Evolutionary conservation across 2,888 invertebrate genomes (phyloP).

Genomic region (Parochlus steinenii): DNA sequence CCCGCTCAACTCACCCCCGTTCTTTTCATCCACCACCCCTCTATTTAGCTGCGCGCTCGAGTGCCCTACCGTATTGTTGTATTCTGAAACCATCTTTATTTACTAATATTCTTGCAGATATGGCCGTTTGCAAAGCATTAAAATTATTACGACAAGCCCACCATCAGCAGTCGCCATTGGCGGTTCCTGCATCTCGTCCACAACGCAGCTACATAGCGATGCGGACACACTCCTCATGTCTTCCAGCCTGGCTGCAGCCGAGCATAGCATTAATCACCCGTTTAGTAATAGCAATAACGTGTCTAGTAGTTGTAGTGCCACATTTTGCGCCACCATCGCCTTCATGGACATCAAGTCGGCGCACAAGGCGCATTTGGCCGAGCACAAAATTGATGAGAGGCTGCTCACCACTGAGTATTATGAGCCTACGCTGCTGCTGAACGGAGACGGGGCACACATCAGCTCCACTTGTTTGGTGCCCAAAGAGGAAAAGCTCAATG

Average conservation of each 20-base stretch:
- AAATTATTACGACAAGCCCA: conserved; percentile 48
- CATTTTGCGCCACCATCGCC: conserved; percentile 66
- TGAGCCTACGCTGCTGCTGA: conserved; percentile 63
- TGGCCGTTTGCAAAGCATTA: conserved; percentile 96
- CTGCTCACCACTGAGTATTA: conserved; percentile 82
- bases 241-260: conserved; percentile 4
- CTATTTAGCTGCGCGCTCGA: neutral
- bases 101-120: conserved; percentile 49
- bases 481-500: conserved; percentile 5
- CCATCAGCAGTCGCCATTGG: conserved; percentile 16
- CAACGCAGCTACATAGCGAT: conserved; percentile 4
- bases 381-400: conserved; percentile 76
- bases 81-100: conserved; percentile 5
- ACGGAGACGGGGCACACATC: conserved; percentile 37
- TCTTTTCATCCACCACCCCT: neutral
- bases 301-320: neutral
- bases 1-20: too few relatives aligned
- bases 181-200: conserved; percentile 13
- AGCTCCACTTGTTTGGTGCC: conserved; percentile 36
- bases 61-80: neutral
- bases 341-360: conserved; percentile 96
- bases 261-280: neutral
- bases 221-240: conserved; percentile 3
- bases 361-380: conserved; percentile 80
- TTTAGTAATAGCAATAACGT: conserved; percentile 6